These are phyloP conservation scores for Chromoteleia sp. DNA, from an alignment of 2,888 invertebrate genomes.

Conservation along the genomic window DNA sequence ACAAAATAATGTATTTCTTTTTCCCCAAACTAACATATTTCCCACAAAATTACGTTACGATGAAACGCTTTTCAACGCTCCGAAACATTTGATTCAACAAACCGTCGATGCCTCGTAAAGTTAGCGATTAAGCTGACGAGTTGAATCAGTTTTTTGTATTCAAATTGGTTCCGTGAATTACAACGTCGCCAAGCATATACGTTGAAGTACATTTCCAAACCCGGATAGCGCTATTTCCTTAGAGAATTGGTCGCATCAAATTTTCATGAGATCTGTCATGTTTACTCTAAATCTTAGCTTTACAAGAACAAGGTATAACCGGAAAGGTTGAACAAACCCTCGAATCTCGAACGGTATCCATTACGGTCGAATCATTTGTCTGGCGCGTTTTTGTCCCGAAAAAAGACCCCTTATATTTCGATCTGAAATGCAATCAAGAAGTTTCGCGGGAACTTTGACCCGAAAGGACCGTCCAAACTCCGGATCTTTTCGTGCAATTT, in stretches of 20 bases:
- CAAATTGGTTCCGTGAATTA: neutral
- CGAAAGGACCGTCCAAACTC: neutral
- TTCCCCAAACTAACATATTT: too few relatives aligned
- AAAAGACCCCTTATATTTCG: too few relatives aligned
- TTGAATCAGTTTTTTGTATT: too few relatives aligned
- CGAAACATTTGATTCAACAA: too few relatives aligned
- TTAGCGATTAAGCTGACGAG: too few relatives aligned
- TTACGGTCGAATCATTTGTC: too few relatives aligned
- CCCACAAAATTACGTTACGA: too few relatives aligned
- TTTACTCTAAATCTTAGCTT: slow-evolving; percentile 33
- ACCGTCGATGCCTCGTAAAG: too few relatives aligned
- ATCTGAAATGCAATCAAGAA: neutral
- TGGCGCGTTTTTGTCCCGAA: too few relatives aligned
- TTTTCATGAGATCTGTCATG: slow-evolving; percentile 24
- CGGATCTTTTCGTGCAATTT: slow-evolving; percentile 8
- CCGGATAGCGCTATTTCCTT: slow-evolving; percentile 21
- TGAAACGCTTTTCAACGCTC: too few relatives aligned
- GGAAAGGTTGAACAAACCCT: neutral
- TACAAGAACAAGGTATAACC: neutral
- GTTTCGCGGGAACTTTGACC: neutral
- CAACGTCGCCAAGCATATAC: neutral
- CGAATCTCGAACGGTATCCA: slow-evolving; percentile 6
- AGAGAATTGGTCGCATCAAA: slow-evolving; percentile 7
- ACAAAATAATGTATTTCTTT: too few relatives aligned
- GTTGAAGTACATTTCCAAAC: neutral